Conservation (phyloP, 1,140 invertebrate species). For the Leptonema lineaticorne region DNA sequence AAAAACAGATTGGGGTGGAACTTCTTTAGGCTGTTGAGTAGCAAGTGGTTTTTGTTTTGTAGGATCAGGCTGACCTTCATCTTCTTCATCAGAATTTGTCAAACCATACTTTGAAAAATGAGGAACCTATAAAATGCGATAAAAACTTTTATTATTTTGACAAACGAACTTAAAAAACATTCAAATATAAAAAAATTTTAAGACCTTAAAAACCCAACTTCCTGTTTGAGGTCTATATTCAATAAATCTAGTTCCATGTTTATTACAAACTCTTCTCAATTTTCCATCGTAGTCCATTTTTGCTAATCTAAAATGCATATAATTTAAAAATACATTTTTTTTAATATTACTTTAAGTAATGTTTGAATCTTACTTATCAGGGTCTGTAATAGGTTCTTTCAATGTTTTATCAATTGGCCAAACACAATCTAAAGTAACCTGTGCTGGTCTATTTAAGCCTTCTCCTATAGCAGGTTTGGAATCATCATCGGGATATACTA, state of each 20-base stretch:
- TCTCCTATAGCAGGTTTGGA: slow-evolving; percentile 76
- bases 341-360: not conserved
- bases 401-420: slow-evolving; percentile 91
- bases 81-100: slow-evolving; percentile 87
- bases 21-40: not conserved
- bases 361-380: slow-evolving; percentile 56
- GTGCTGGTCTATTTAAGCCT: slow-evolving; percentile 88
- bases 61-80: slow-evolving; percentile 50
- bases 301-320: slow-evolving; percentile 55
- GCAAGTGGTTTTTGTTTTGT: not conserved
- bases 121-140: slow-evolving; percentile 66
- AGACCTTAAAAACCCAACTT: slow-evolving; percentile 87
- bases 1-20: not conserved
- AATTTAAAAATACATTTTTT: not conserved
- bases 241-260: slow-evolving; percentile 86
- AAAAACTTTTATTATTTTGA: slow-evolving; percentile 24
- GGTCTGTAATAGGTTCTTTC: slow-evolving; percentile 78
- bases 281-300: slow-evolving; percentile 88
- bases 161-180: slow-evolving; percentile 15
- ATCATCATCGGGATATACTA: slow-evolving; percentile 70
- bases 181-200: slow-evolving; percentile 23
- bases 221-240: slow-evolving; percentile 95
- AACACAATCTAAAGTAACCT: slow-evolving; percentile 90
- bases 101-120: slow-evolving; percentile 98
- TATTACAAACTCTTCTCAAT: slow-evolving; percentile 79